These are phyloP conservation scores for Zoanthus sociatus DNA, from an alignment of 92 coral and sea anemone genomes.

Conservation along the genomic window DNA sequence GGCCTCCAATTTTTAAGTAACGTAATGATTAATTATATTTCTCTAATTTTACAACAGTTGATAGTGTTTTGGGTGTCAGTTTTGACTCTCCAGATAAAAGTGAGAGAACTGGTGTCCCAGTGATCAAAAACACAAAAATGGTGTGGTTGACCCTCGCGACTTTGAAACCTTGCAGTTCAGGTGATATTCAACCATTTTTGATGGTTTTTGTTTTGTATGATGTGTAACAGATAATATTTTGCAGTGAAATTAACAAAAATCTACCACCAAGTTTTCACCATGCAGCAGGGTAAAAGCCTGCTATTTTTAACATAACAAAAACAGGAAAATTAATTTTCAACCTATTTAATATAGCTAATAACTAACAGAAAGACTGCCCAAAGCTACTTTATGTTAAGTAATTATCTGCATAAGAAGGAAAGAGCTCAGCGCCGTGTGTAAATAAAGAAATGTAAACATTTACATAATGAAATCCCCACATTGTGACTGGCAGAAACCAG, in stretches of 20 bases:
- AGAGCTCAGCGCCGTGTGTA: neutral
- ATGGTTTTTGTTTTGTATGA: neutral
- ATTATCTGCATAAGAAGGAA: no score
- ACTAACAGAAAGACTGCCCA: slow-evolving; percentile 12
- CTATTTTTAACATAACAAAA: neutral
- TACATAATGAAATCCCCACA: neutral
- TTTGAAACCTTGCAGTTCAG: neutral
- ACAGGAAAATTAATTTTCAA: slow-evolving; percentile 4
- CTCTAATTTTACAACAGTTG: neutral
- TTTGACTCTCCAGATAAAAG: slow-evolving; percentile 4
- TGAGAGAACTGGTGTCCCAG: slow-evolving; percentile 3
- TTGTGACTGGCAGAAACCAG: slow-evolving; percentile 17
- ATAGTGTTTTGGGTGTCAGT: neutral
- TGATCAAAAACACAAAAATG: slow-evolving; percentile 18
- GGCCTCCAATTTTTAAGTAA: no score
- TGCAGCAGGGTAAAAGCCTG: neutral
- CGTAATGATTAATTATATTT: no score
- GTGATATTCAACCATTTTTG: slow-evolving; percentile 18
- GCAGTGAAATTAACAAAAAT: neutral
- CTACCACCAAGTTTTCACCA: slow-evolving; percentile 13
- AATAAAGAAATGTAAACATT: slow-evolving; percentile 8
- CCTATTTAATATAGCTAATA: slow-evolving; percentile 5
- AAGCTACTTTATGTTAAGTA: neutral
- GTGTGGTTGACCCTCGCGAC: neutral
- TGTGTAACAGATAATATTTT: slow-evolving; percentile 6